phyloP scores from a whole-genome alignment of 2,797 vertebrate species.

The Aphelocoma californica region DNA sequence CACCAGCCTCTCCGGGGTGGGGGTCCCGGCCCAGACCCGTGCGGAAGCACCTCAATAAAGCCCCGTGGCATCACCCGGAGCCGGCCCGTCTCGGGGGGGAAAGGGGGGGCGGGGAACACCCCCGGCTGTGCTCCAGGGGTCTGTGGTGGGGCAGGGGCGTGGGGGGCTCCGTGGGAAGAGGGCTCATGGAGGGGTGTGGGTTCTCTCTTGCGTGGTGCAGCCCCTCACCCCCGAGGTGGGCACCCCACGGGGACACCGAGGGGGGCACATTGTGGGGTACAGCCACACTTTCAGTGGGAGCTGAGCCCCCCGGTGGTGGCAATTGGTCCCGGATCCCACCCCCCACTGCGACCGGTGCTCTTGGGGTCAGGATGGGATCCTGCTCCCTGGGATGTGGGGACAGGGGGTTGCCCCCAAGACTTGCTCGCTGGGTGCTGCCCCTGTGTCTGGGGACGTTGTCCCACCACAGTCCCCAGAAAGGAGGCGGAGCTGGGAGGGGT shows the following conservation, averaged over 20 bases:
- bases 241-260: no score
- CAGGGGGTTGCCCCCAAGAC: background rate
- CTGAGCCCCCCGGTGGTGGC: background rate
- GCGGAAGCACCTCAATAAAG: conserved; percentile 38
- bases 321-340: fast-evolving
- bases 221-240: background rate
- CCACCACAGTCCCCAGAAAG: background rate
- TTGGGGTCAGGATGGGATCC: background rate
- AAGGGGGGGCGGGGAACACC: background rate
- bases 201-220: background rate
- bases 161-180: background rate
- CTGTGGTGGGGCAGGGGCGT: fast-evolving
- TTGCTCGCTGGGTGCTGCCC: background rate
- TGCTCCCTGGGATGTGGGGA: fast-evolving
- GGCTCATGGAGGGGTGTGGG: background rate
- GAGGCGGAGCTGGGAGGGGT: background rate
- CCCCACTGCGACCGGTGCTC: fast-evolving
- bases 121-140: fast-evolving
- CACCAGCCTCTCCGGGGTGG: conserved; percentile 50
- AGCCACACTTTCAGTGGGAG: background rate
- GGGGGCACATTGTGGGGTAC: fast-evolving
- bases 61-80: conserved; percentile 19
- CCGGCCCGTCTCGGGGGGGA: background rate
- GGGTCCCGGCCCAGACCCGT: background rate
- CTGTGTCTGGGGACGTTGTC: background rate